phyloP scores from a whole-genome alignment of 2,113 vertebrate species.

The Sciurus niger region DNA sequence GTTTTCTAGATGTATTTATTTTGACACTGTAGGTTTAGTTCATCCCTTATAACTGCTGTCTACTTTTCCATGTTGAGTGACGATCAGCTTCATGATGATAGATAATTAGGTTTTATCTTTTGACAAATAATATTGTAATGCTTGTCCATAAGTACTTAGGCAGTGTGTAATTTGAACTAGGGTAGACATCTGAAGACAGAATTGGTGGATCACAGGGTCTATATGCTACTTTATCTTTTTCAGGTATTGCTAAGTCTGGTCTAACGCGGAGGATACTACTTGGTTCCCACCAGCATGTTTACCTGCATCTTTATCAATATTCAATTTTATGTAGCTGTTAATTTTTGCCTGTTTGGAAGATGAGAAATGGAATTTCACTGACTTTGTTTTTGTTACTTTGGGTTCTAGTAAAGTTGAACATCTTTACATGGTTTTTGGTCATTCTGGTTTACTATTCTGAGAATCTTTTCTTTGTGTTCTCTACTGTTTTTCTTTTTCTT shows the following conservation, averaged over 20 bases:
- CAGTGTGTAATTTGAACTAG: not conserved
- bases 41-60: not conserved
- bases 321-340: conserved; percentile 2
- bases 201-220: not conserved
- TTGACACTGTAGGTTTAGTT: conserved; percentile 11
- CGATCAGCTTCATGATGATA: conserved; percentile 1
- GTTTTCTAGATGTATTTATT: conserved; percentile 55
- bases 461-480: not conserved
- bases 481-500: not conserved
- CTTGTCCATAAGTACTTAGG: not conserved
- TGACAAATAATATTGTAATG: not conserved
- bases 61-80: conserved; percentile 30
- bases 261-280: not conserved
- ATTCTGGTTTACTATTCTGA: not conserved
- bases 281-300: not conserved
- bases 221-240: not conserved
- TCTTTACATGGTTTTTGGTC: conserved; percentile 40
- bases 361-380: not conserved
- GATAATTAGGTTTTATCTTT: conserved; percentile 44
- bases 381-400: conserved; percentile 44
- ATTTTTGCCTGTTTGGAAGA: conserved; percentile 28
- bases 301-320: not conserved
- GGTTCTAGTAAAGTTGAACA: conserved; percentile 30
- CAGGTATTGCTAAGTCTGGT: not conserved
- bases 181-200: not conserved